Conservation (phyloP, 2,113 vertebrate genomes). For the Halcyon malimbica region DNA sequence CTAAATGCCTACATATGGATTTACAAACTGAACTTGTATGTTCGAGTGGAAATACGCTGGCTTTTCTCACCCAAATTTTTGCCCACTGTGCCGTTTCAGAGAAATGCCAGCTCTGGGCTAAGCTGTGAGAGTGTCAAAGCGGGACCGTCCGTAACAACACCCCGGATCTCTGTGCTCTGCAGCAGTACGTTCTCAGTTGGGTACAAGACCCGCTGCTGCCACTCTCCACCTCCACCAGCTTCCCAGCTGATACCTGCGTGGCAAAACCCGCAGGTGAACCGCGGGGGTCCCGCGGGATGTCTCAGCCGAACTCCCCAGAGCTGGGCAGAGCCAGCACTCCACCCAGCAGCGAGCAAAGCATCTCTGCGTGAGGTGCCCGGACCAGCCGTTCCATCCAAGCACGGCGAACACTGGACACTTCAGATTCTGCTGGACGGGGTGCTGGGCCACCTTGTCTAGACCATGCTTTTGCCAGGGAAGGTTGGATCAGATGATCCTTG, state of each 20-base stretch:
- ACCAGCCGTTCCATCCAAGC: neutral
- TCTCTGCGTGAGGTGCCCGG: neutral
- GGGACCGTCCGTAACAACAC: rapidly evolving
- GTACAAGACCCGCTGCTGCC: neutral
- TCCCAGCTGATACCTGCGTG: neutral
- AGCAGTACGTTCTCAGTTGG: neutral
- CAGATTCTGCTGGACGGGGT: neutral
- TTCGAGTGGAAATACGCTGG: neutral
- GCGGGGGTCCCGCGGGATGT: neutral
- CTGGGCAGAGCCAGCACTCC: neutral
- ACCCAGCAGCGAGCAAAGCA: neutral
- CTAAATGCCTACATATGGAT: neutral
- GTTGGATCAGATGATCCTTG: no score
- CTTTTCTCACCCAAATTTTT: neutral
- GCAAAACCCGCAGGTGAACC: neutral
- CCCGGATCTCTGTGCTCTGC: neutral
- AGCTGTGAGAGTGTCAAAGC: neutral
- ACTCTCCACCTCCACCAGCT: neutral
- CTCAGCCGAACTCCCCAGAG: neutral
- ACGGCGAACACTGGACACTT: neutral
- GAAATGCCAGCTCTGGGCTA: neutral
- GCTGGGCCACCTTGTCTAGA: neutral
- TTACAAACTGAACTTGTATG: neutral
- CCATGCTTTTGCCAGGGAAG: neutral
- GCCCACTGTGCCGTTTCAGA: neutral